Evolutionary conservation across 2,888 invertebrate species (phyloP).

Genomic region (Cryptus armator): DNA sequence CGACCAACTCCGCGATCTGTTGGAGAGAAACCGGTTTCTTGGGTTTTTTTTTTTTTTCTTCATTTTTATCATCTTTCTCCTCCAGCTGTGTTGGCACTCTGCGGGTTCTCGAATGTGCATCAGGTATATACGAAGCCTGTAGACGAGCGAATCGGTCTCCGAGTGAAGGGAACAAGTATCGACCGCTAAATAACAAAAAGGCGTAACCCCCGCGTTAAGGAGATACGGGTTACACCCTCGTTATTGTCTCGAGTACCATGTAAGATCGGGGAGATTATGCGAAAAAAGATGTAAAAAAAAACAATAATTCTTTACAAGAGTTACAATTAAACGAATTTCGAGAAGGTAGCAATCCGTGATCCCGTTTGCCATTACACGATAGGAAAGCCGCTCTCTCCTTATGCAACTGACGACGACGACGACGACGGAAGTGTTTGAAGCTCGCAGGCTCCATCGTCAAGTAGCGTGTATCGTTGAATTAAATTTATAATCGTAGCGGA

Average conservation of each 20-base stretch:
- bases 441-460: too few relatives aligned
- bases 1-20: constrained; percentile 69
- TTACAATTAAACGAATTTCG: not conserved
- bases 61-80: not conserved
- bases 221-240: not conserved
- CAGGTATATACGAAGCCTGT: not conserved
- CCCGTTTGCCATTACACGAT: not conserved
- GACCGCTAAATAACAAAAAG: not conserved
- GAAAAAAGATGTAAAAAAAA: not conserved
- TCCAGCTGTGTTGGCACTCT: constrained; percentile 23
- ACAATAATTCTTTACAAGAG: not conserved
- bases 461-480: too few relatives aligned
- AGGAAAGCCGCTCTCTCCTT: not conserved
- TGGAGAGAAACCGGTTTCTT: constrained; percentile 76
- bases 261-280: not conserved
- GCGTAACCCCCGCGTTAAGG: not conserved
- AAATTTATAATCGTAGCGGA: not conserved
- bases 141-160: constrained; percentile 14
- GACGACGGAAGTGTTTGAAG: too few relatives aligned
- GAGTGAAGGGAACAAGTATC: constrained; percentile 12
- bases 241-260: not conserved
- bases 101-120: constrained; percentile 40
- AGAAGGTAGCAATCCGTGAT: not conserved
- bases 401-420: too few relatives aligned
- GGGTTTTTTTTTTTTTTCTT: constrained; percentile 23